These are phyloP conservation scores for Montifringilla adamsi DNA, from an alignment of 2,113 vertebrate genomes.

Conservation along the genomic window DNA sequence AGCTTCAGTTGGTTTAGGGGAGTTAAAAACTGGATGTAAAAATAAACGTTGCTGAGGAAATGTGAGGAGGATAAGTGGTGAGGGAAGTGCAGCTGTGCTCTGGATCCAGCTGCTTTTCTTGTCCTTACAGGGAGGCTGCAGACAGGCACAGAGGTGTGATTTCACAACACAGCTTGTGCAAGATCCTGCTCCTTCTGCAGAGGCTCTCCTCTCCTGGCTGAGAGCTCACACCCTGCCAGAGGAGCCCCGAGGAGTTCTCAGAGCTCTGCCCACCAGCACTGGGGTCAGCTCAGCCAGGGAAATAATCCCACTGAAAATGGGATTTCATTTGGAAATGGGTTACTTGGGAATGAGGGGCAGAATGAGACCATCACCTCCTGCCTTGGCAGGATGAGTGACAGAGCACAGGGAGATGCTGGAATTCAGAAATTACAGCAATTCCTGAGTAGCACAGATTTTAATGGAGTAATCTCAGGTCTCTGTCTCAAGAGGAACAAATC, in stretches of 20 bases:
- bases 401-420: background rate
- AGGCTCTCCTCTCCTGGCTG: background rate
- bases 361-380: background rate
- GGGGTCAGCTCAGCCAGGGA: background rate
- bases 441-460: background rate
- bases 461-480: background rate
- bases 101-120: background rate
- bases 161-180: background rate
- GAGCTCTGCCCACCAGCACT: background rate
- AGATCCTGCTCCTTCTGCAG: background rate
- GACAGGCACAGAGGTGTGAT: background rate
- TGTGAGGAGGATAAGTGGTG: background rate
- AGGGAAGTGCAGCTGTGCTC: background rate
- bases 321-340: background rate
- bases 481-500: background rate
- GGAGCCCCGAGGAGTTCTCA: background rate
- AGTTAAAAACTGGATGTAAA: background rate
- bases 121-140: background rate
- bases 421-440: background rate
- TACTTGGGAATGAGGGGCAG: background rate
- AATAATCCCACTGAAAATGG: background rate
- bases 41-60: background rate
- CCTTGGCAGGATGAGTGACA: background rate
- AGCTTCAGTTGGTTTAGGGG: background rate
- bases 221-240: background rate